Evolutionary conservation across 2,797 vertebrate species (phyloP), one percentile per base, ranked within the genome.

Genomic region (Hozukius guyotensis): DNA sequence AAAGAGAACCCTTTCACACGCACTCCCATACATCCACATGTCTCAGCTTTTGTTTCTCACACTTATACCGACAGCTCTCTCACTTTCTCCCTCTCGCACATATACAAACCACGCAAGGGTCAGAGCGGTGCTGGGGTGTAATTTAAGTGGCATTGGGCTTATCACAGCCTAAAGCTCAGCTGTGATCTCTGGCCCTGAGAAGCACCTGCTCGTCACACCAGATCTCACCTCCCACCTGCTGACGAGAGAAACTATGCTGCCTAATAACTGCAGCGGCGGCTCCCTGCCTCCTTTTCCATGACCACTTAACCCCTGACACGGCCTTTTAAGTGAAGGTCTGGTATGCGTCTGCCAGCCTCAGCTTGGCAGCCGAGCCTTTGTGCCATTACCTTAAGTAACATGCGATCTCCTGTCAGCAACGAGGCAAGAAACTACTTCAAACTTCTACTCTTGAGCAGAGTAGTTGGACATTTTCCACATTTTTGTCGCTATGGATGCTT

Each of bases 291-390:
- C 87, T 91, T 94, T 92, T 94, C 91, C 88, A 89, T 92, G 83
- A 93, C 90, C 91, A 94, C 93, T 94, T 94, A 94, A 95, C 94
- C 93, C 89, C 89, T 92, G 90, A 93, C 90, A 92, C 59, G 66
- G 87, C 88, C 90, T 89, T 92, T 90, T 91, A 91, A 95, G 89
- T 90, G 89, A 90, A 87, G 88, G 91, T 90, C 92, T 94, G 94
- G 92, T 89, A 90, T 93, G 92, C 87, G 90, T 94, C 92, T 95
- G 89, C 93, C 91, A 88, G 88, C 86, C 72, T 81, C 27, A 18
- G 75, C 85, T 79, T 91, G 90, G 88, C 89, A 88, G 86, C 70
- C 75, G 1, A 64, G 78, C 60, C 71, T 89, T 87, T 81, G 66
- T 85, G 84, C 84, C 82, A 91, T 93, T 92, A 88, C 85, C 69